Percentiles rank a stretch among this genome's conserved stretches.
These are phyloP conservation scores for Sander lucioperca DNA, from an alignment of 2,113 vertebrate species.

Conservation along the genomic window DNA sequence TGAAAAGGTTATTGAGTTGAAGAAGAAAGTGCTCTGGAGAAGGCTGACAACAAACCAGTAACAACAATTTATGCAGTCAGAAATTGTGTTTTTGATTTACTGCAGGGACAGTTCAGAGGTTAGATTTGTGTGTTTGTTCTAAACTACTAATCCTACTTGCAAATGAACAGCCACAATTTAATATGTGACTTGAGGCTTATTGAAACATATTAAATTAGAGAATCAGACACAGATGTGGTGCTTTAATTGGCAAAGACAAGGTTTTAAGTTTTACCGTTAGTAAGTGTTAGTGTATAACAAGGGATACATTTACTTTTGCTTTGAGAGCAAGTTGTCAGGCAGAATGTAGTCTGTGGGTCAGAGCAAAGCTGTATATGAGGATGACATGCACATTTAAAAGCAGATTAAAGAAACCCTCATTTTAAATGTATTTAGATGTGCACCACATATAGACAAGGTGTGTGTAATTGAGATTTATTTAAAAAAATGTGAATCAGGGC, in stretches of 20 bases:
- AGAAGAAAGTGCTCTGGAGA: neutral
- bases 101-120: neutral
- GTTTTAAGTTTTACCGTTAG: neutral
- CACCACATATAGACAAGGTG: neutral
- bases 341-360: neutral
- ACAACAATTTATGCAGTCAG: neutral
- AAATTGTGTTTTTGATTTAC: neutral
- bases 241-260: neutral
- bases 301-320: slow-evolving; percentile 1
- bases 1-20: slow-evolving; percentile 18
- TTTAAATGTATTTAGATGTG: neutral
- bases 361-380: neutral
- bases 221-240: neutral
- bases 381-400: neutral
- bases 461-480: neutral
- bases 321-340: neutral
- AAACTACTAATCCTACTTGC: neutral
- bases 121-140: neutral
- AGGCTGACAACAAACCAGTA: neutral
- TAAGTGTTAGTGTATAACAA: too few relatives aligned
- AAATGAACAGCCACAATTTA: neutral
- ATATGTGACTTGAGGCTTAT: neutral
- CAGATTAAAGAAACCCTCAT: neutral
- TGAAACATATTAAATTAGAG: neutral
- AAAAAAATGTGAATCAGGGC: neutral